These are phyloP conservation scores for Dione juno DNA, from an alignment of 2,888 invertebrate genomes.

Conservation along the genomic window DNA sequence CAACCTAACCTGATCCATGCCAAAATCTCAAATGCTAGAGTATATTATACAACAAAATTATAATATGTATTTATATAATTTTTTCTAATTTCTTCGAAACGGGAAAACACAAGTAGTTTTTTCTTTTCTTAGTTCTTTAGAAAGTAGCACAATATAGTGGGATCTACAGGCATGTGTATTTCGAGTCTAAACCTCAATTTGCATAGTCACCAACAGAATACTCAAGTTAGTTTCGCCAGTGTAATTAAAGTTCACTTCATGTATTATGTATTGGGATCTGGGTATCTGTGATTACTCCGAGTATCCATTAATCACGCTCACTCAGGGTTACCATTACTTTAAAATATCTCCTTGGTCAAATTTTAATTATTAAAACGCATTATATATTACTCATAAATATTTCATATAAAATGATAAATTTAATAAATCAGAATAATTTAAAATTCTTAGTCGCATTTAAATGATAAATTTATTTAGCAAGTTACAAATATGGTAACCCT, in stretches of 20 bases:
- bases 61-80: neutral
- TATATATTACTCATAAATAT: slow-evolving; percentile 4
- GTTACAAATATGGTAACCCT: neutral
- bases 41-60: neutral
- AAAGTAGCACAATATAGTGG: neutral
- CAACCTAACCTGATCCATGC: neutral
- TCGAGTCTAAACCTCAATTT: neutral
- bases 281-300: slow-evolving; percentile 27
- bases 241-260: slow-evolving; percentile 29
- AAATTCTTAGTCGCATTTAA: neutral
- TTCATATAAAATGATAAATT: slow-evolving; percentile 4
- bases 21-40: neutral
- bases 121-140: neutral
- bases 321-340: slow-evolving; percentile 47
- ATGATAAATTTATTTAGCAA: neutral
- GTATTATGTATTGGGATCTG: slow-evolving; percentile 24
- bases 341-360: neutral
- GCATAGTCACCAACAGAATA: slow-evolving; percentile 1
- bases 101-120: neutral
- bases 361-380: neutral
- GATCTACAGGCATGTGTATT: neutral
- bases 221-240: slow-evolving; percentile 20
- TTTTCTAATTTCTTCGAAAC: neutral
- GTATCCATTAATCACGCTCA: slow-evolving; percentile 54
- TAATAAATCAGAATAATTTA: neutral